Base-by-base conservation (phyloP, 30 jellyfish, hydroid and myxozoan species). In the Morbakka virulenta region DNA sequence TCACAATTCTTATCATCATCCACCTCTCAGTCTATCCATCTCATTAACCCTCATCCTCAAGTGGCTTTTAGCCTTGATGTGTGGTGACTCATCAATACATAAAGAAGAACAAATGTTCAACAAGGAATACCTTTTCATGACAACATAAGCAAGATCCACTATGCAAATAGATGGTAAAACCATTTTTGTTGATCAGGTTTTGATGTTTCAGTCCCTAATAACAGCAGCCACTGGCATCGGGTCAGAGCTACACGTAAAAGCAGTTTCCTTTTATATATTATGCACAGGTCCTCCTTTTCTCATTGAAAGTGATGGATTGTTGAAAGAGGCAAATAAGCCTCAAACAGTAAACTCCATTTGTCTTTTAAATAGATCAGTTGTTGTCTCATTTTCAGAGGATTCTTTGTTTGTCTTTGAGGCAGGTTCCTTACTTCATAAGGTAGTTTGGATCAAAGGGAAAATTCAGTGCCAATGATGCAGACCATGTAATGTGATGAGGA, bases 131-230 rank as follows among this genome's bases (percentile, higher is more conserved):
- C 28, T 50, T 26, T 48, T 62, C 28, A 11, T 62, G 6, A 62
- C 74, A 62, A 14, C 31, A 50, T 12, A 62, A 62, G 74, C 74
- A 62, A 21, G 52, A 62, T 62, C 74, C 31, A 62, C 74, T 24
- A 50, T 62, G 28, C 4, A 62, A 62, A 50, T 62, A 62, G 74
- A 62, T 62, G 74, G 31, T 26, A 50, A 62, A 50, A 14, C 31
- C 31, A 62, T 62, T 26, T 26, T 50, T 62, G 74, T 62, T 4
- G 74, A 62, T 62, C 74, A 48, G 28, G 50, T 62, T 62, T 62
- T 62, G 74, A 26, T 62, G 74, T 62, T 62, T 50, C 74, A 62
- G 74, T 50, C 50, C 74, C 74, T 62, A 50, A 62, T 62, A 62
- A 62, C 74, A 26, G 31, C 74, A 26, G 74, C 31, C 50, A 62